A percentile compares a stretch with the other conserved stretches of the same genome.
These are phyloP conservation scores for Stenurella melanura DNA, from an alignment of 2,888 invertebrate genomes.

Conservation along the genomic window DNA sequence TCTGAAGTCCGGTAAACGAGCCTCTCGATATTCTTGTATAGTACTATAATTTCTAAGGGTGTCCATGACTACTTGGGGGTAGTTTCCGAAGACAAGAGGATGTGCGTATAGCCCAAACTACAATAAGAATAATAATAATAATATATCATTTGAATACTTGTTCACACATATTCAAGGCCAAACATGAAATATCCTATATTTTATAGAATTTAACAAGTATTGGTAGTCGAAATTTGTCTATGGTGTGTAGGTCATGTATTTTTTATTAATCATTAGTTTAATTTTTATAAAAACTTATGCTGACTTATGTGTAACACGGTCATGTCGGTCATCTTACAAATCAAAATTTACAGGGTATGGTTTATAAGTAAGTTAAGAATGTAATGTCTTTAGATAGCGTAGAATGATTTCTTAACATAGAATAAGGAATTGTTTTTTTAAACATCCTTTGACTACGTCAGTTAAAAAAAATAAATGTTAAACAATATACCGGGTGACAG, in stretches of 20 bases:
- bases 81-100: slow-evolving; percentile 81
- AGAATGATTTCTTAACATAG: too few relatives aligned
- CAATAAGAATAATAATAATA: not conserved
- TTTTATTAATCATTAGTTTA: not conserved
- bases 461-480: not conserved
- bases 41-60: slow-evolving; percentile 77
- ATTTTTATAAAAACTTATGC: not conserved
- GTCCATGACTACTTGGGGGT: slow-evolving; percentile 80
- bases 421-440: too few relatives aligned
- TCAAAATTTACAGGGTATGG: too few relatives aligned
- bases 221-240: too few relatives aligned
- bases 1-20: slow-evolving; percentile 79
- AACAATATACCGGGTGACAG: not conserved
- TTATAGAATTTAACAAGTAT: too few relatives aligned
- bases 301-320: not conserved
- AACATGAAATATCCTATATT: too few relatives aligned
- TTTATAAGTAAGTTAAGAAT: too few relatives aligned
- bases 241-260: too few relatives aligned
- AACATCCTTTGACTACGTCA: too few relatives aligned
- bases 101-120: slow-evolving; percentile 66
- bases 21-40: slow-evolving; percentile 76
- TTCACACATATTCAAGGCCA: too few relatives aligned
- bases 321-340: too few relatives aligned
- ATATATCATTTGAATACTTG: not conserved
- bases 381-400: too few relatives aligned